phyloP scores from a whole-genome alignment of 2,888 invertebrate genomes.

The Smittia aterrima region DNA sequence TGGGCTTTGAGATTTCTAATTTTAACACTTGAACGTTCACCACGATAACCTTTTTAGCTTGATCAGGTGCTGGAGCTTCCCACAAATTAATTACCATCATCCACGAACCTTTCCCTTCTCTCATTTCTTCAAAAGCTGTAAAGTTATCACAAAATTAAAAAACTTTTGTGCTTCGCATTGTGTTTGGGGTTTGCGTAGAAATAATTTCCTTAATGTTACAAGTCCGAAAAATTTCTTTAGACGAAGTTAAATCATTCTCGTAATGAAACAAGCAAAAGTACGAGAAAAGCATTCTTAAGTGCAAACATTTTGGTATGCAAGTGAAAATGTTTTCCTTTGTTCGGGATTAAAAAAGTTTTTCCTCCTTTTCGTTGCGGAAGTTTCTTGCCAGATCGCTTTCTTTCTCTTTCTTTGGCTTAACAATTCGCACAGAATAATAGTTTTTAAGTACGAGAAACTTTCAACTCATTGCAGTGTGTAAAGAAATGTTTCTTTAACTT shows the following conservation, averaged over 20 bases:
- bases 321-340: slow-evolving; percentile 33
- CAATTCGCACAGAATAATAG: slow-evolving; percentile 3
- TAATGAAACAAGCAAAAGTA: neutral
- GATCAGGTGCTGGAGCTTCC: too few species aligned
- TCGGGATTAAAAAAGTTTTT: slow-evolving; percentile 10
- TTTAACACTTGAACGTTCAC: too few species aligned
- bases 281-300: slow-evolving; percentile 17
- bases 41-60: too few species aligned
- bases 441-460: neutral
- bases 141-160: slow-evolving; percentile 26
- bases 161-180: neutral
- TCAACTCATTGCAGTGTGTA: neutral
- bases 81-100: too few species aligned
- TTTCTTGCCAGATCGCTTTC: neutral
- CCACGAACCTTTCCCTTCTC: neutral
- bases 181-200: neutral
- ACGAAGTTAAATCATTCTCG: neutral
- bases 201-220: neutral
- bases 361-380: neutral
- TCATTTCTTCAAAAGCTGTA: neutral
- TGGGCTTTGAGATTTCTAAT: too few species aligned
- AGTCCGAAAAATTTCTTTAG: neutral
- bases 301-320: slow-evolving; percentile 40
- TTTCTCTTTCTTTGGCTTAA: neutral
- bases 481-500: neutral